Evolutionary conservation across 1,140 invertebrate genomes (phyloP), one percentile per base, ranked within the genome.

Genomic region (Neodiprion pinetum): DNA sequence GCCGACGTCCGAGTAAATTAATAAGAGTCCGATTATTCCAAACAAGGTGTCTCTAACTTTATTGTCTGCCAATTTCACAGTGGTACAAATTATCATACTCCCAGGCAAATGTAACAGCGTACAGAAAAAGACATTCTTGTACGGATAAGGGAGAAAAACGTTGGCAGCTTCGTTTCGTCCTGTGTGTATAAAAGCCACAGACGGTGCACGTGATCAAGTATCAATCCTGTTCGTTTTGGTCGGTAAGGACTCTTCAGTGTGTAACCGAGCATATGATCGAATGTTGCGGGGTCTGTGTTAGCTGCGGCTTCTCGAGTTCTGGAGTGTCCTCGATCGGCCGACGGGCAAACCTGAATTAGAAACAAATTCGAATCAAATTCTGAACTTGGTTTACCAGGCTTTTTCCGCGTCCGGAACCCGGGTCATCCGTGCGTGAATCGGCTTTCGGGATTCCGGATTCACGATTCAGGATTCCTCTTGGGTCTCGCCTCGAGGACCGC

Each of bases 401-500:
- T 61, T 61, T 61, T 61, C 53, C 53, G 9, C 53, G 28, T 40
- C 28, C 28, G 5, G 28, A 40, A 40, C 28, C 5, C 28, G 28
- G 28, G 53, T 61, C 53, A 9, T 17, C 8, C 53, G 53, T 61
- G 53, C 53, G 53, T 61, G 53, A 61, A 17, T 61, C 53, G 53
- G 28, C 28, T 40, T 61, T 61, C 53, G n/a, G 53, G 28, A 21
- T 14, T 12, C 50, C 66, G 53, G 48, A 68, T 71, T 61, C 70
- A 40, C 1, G 53, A 61, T 61, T 61, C 12, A 72, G 48, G 70
- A 67, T 28, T 75, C 49, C 70, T 53, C 74, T 21, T 23, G 48
- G 70, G 70, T 14, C 47, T 61, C 53, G 53, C 53, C 14, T 49
- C 0, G 48, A 49, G 70, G 48, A 47, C 70, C 21, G 9, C 70